Evolutionary conservation across 2,888 invertebrate species (phyloP).

Genomic region (Eustalomyia histrio): DNA sequence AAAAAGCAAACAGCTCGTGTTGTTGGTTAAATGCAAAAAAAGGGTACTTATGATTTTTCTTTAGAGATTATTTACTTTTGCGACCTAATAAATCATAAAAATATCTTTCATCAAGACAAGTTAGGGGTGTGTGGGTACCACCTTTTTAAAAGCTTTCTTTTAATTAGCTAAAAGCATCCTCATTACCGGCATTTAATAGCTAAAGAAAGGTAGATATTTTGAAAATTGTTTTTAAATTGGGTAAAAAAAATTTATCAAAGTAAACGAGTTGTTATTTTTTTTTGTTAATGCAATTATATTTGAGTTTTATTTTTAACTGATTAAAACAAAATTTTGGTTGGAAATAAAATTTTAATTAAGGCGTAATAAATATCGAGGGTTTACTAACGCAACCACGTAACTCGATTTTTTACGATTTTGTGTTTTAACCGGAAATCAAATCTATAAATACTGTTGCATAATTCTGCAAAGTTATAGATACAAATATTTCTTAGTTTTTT

Average conservation of each 20-base stretch:
- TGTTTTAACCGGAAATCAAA: too few species aligned
- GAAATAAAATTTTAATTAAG: too few species aligned
- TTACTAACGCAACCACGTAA: too few species aligned
- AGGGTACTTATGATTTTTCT: conserved; percentile 43
- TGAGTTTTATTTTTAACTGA: too few species aligned
- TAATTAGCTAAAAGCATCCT: conserved; percentile 54
- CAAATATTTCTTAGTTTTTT: too few species aligned
- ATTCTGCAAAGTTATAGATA: too few species aligned
- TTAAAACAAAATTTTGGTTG: too few species aligned
- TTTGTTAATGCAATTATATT: too few species aligned
- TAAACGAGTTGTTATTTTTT: background rate
- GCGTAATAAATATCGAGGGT: too few species aligned
- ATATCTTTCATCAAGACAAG: conserved; percentile 41
- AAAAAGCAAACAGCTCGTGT: conserved; percentile 12
- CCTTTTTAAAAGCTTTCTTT: conserved; percentile 47
- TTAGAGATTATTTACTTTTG: conserved; percentile 51
- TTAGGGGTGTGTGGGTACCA: conserved; percentile 4
- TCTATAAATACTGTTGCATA: too few species aligned
- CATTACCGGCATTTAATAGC: conserved; percentile 17
- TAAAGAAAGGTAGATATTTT: background rate
- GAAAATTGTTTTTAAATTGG: conserved; percentile 26
- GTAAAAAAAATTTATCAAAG: conserved; percentile 40
- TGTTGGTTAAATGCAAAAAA: conserved; percentile 9
- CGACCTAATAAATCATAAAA: conserved; percentile 54
- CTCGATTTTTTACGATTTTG: too few species aligned